Evolutionary conservation across 2,888 invertebrate genomes (phyloP).

Genomic region (Ennomos quercinarius): DNA sequence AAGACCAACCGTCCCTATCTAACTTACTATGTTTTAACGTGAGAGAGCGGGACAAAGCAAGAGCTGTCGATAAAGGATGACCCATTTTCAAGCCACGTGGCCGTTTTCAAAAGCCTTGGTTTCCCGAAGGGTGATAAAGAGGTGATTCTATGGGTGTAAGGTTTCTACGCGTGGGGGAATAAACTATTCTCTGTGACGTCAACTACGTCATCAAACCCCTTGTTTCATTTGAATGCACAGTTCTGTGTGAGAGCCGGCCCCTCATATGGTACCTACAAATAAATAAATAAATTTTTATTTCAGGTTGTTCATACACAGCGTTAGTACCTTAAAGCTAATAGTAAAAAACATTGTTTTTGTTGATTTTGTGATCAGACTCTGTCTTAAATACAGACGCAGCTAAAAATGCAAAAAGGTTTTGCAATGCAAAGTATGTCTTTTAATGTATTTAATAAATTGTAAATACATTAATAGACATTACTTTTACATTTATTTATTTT

Average conservation of each 20-base stretch:
- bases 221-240: conserved; percentile 4
- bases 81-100: conserved; percentile 78
- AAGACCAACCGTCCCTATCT: conserved; percentile 40
- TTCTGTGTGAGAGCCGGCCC: neutral
- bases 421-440: too few species aligned
- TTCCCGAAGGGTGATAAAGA: conserved; percentile 28
- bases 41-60: conserved; percentile 53
- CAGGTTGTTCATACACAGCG: too few species aligned
- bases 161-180: conserved; percentile 16
- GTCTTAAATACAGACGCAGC: too few species aligned
- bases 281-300: too few species aligned
- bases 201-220: conserved; percentile 2
- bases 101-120: conserved; percentile 51
- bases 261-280: too few species aligned
- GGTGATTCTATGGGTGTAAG: conserved; percentile 10
- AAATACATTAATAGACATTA: too few species aligned
- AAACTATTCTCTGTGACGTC: conserved; percentile 10
- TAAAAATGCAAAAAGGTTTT: too few species aligned
- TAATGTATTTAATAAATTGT: too few species aligned
- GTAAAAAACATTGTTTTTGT: too few species aligned
- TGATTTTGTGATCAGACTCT: too few species aligned
- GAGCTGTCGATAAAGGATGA: conserved; percentile 70
- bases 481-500: too few species aligned
- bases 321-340: too few species aligned
- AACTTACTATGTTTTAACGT: conserved; percentile 37